Evolutionary conservation across 1,140 invertebrate genomes (phyloP), one percentile per base, ranked within the genome.

Genomic region (Aricia agestis): DNA sequence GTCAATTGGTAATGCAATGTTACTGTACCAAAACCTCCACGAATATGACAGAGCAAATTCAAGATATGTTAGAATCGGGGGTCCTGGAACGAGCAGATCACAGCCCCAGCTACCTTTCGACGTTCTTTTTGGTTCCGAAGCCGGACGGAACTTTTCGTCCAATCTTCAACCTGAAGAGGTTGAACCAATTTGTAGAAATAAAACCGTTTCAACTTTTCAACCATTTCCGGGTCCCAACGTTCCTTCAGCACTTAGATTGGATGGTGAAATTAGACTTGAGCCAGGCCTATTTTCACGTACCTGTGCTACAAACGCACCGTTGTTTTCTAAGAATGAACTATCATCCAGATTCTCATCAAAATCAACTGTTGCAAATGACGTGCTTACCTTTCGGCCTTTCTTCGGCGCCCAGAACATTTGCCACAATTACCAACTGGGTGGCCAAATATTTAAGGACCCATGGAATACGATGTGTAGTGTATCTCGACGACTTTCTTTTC

Each of bases 381-480:
- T 88, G 71, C 71, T 76, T 70, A 65, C 77, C 79, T 6, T 79
- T 79, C 45, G 79, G 75, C 18, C 78, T 87, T 52, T 78, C 81
- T 69, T 82, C 83, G 66, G 84, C 83, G 66, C 81, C 82, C 42
- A 74, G 76, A 42, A 83, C 69, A 9, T 88, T 86, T 66, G 74
- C 82, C 41, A 73, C 74, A 4, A n/a, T 87, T 45, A 78, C 82
- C 32, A 86, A 88, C 58, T 86, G 81, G 83, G 65, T 86, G 19
- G 82, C 80, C n/a, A 75, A 83, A 32, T 77, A 72, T 68, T 75
- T 81, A 68, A 73, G 76, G 11, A 70, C 67, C 18, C 58, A 58
- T 10, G 63, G 45, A 17, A 74, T 83, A n/a, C 58, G 81, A 32
- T 70, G 77, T 52, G 66, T 88, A n/a, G n/a, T n/a, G n/a, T n/a